Conservation (phyloP, 2,113 vertebrate genomes). For the Anguilla japonica region DNA sequence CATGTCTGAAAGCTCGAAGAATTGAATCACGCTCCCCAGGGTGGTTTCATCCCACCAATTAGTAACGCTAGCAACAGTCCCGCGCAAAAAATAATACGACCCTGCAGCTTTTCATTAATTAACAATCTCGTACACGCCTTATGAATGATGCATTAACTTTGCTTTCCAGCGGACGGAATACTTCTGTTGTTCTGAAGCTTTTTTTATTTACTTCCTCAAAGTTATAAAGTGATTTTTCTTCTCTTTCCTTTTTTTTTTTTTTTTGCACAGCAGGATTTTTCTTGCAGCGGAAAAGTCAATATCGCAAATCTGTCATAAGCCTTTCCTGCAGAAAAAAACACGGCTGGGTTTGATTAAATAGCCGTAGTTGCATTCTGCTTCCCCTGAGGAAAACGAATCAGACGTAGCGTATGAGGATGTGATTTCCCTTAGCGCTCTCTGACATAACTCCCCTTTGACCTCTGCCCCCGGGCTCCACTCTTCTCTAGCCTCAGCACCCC, state of each 20-base stretch:
- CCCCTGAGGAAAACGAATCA: neutral
- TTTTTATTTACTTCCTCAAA: neutral
- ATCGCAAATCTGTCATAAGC: neutral
- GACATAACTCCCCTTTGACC: neutral
- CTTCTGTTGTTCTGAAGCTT: conserved; percentile 1
- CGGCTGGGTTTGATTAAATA: conserved; percentile 1
- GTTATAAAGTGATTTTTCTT: neutral
- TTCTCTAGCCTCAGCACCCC: too few relatives aligned
- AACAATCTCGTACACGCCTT: conserved; percentile 16
- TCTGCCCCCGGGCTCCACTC: neutral
- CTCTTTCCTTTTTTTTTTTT: neutral
- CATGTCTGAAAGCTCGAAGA: neutral
- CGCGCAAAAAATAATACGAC: neutral
- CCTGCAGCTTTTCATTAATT: conserved; percentile 20
- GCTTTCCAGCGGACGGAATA: conserved; percentile 10
- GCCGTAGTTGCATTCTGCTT: neutral
- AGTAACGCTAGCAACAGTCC: conserved; percentile 27
- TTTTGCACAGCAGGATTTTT: neutral
- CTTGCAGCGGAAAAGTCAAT: neutral
- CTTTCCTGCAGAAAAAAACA: neutral
- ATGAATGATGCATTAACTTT: conserved; percentile 23
- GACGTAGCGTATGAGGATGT: neutral
- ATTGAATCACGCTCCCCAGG: neutral
- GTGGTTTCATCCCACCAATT: conserved; percentile 22
- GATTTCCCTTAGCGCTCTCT: neutral